Base-by-base conservation (phyloP, 2,113 vertebrate species). In the Sorex fumeus region DNA sequence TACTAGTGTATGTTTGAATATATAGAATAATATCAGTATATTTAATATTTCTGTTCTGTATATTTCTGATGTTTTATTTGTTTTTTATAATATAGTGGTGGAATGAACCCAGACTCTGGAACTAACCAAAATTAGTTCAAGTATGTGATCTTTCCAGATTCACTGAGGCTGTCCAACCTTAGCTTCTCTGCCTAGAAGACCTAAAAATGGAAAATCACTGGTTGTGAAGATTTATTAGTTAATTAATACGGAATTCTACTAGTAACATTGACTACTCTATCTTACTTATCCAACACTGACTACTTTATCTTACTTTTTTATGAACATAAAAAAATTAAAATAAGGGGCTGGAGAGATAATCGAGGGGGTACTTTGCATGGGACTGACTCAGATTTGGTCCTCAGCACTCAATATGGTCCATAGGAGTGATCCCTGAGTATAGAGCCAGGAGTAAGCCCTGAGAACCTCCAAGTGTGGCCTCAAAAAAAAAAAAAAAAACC, bases 21-120 rank as follows among this genome's bases (percentile, higher is more conserved):
- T 21, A 21, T 60, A 60, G 57, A 60, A 60, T 60, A 21, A 71
- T 71, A 9, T 23, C 67, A 34, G 7, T 53, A 40, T 70, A 8
- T 19, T 60, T 32, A 76, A 57, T 23, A 76, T 83, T 72, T 88
- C 28, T 77, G 25, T 34, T 64, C 21, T 53, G 40, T 62, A 18
- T 66, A 79, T 77, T 53, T 69, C 19, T 43, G 45, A 8, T 71
- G 9, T 80, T 89, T 40, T 81, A 70, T 86, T 13, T 8, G 53
- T 43, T 34, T 15, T 50, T 50, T 10, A 53, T 53, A 90, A 76
- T 76, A 86, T n/a, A 71, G 18, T 77, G 0, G 81, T 32, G 9
- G 62, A 86, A 76, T 50, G 70, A 66, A 76, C 40, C 71, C 23
- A 90, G 53, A 45, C 78, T 90, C 32, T 93, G 77, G 45, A 72